Conservation (phyloP, 2,113 vertebrate genomes). For the Brachyhypopomus occidentalis region DNA sequence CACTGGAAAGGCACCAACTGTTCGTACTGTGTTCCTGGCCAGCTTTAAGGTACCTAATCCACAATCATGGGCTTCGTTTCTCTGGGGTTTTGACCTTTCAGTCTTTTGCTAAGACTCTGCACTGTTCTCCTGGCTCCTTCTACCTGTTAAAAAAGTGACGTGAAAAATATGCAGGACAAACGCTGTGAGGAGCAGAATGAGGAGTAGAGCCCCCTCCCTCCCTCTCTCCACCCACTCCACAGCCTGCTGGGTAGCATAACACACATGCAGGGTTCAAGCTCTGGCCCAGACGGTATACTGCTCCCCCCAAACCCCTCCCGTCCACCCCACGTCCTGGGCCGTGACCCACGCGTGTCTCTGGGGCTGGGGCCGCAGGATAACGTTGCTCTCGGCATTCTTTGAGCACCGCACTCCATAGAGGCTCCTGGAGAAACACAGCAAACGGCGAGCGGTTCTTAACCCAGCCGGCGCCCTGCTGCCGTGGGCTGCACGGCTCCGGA, state of each 20-base stretch:
- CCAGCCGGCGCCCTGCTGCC: slow-evolving; percentile 84
- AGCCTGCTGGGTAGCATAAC: slow-evolving; percentile 80
- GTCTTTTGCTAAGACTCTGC: too few relatives aligned
- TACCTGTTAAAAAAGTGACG: too few relatives aligned
- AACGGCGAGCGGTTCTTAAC: slow-evolving; percentile 98
- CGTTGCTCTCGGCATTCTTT: slow-evolving; percentile 84
- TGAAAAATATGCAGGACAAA: slow-evolving; percentile 10
- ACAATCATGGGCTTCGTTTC: too few relatives aligned
- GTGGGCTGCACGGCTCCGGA: too few relatives aligned
- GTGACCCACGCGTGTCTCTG: slow-evolving; percentile 45
- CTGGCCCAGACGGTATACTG: slow-evolving; percentile 80
- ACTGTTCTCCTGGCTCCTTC: too few relatives aligned
- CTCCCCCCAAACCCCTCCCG: slow-evolving; percentile 56
- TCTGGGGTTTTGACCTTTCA: too few relatives aligned
- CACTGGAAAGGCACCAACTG: too few relatives aligned
- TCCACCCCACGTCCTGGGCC: slow-evolving; percentile 75
- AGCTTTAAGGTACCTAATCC: too few relatives aligned
- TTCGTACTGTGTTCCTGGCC: too few relatives aligned
- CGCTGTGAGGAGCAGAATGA: slow-evolving; percentile 55
- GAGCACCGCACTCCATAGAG: slow-evolving; percentile 87
- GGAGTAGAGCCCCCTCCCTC: slow-evolving; percentile 65
- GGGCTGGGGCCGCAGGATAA: slow-evolving; percentile 79
- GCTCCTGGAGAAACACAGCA: slow-evolving; percentile 91
- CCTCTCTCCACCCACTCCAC: slow-evolving; percentile 65
- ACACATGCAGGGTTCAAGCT: slow-evolving; percentile 72